Evolutionary conservation across 2,113 vertebrate genomes (phyloP), one percentile per base, ranked within the genome.

Genomic region (Lagopus leucura): DNA sequence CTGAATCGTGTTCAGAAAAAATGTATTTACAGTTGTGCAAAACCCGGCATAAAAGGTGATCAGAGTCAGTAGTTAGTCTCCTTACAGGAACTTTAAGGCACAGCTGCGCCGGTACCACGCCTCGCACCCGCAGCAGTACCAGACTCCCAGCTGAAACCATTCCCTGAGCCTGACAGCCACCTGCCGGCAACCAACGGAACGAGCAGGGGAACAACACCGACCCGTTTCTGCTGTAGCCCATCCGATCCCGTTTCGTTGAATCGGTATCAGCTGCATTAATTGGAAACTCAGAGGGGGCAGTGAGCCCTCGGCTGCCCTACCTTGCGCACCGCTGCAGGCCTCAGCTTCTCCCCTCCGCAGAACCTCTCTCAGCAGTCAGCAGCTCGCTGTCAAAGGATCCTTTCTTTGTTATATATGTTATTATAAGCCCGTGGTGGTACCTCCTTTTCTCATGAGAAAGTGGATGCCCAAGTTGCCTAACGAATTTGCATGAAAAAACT

Each of bases 101-200:
- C 43, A 81, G 52, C 11, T 6, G 38, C 16, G 17, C 80, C 40
- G 7, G 19, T 61, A 12, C 38, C 43, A 28, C 48, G 28, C n/a
- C 19, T 3, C 8, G 22, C 28, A 11, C 28, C 6, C 6, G 25
- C 50, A 6, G 72, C 0, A 14, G 27, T 28, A 0, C 32, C 13
- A 8, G 55, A 10, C 17, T 9, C 1, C 6, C n/a, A 32, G 28
- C 54, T 3, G 52, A 69, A 52, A 45, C 8, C 22, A 60, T 45
- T 43, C n/a, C 2, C 45, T 36, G 80, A 42, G 28, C 93, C 69
- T 69, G 94, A 52, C 69, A 60, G 88, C 96, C 96, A 18, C 91
- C 97, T 96, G 92, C 74, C 77, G 97, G 96, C 80, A 79, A 63
- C 7, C 7, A 4, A 25, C 25, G 27, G 77, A 57, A 54, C 32